Evolutionary conservation across 2,888 invertebrate genomes (phyloP).

Genomic region (Neuroscelio doddi): DNA sequence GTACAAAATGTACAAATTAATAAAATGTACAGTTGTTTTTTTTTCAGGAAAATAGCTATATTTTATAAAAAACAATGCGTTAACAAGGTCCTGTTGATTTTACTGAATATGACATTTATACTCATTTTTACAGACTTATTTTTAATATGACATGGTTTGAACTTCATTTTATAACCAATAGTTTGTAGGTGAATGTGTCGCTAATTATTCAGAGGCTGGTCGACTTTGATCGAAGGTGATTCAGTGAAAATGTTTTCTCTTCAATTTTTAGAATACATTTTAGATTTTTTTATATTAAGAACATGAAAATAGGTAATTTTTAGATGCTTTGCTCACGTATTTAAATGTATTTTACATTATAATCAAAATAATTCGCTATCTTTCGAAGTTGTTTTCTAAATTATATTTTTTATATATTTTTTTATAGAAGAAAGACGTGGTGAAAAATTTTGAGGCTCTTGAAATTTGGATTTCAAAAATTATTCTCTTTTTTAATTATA

Average conservation of each 20-base stretch:
- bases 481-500: too few relatives aligned
- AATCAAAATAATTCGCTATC: too few relatives aligned
- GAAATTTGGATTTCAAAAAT: too few relatives aligned
- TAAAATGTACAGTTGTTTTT: too few relatives aligned
- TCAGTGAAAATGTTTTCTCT: conserved; percentile 1
- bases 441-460: too few relatives aligned
- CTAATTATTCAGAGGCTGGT: conserved; percentile 23
- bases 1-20: too few relatives aligned
- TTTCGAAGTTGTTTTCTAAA: too few relatives aligned
- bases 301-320: conserved; percentile 5
- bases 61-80: conserved; percentile 2
- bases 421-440: too few relatives aligned
- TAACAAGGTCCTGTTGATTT: conserved; percentile 9
- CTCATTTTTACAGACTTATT: not conserved
- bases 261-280: too few relatives aligned
- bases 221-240: conserved; percentile 7
- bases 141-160: conserved; percentile 11
- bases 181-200: conserved; percentile 5
- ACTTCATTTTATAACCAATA: conserved; percentile 20
- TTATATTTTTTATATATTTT: too few relatives aligned
- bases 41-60: too few relatives aligned
- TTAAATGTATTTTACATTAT: conserved; percentile 1
- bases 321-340: conserved; percentile 5
- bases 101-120: conserved; percentile 1
- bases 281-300: too few relatives aligned